A percentile compares a stretch with the other conserved stretches of the same genome.
Conservation (phyloP, 2,888 invertebrate species). For the Sesamia inferens region DNA sequence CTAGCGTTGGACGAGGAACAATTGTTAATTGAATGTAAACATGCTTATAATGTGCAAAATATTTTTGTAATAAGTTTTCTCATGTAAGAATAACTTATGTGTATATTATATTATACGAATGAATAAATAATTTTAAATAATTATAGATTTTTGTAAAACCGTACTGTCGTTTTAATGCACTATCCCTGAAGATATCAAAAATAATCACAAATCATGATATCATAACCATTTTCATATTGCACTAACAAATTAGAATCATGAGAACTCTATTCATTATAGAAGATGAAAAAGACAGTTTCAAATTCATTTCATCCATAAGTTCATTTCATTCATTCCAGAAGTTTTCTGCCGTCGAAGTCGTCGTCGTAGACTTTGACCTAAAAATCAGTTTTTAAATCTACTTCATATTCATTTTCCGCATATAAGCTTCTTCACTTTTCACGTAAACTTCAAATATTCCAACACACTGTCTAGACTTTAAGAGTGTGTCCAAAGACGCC, state of each 20-base stretch:
- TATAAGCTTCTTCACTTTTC: background rate
- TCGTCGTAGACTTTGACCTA: no score
- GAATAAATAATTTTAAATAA: constrained; percentile 32
- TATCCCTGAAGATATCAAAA: constrained; percentile 29
- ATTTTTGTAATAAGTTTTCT: constrained; percentile 24
- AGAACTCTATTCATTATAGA: background rate
- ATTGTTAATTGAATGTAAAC: constrained; percentile 43
- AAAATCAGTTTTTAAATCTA: background rate
- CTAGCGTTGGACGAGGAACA: constrained; percentile 10
- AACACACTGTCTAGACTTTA: constrained; percentile 7
- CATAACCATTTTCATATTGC: constrained; percentile 21
- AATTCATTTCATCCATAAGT: background rate
- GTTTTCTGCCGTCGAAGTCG: background rate
- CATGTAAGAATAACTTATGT: constrained; percentile 29
- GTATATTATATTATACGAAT: constrained; percentile 34
- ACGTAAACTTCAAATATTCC: background rate
- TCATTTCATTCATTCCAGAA: background rate
- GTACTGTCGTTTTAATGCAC: constrained; percentile 45
- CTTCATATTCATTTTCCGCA: background rate
- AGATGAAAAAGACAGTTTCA: background rate
- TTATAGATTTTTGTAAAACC: constrained; percentile 40
- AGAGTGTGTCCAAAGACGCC: constrained; percentile 29
- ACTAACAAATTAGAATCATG: constrained; percentile 17
- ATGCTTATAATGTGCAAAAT: constrained; percentile 32
- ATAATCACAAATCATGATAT: constrained; percentile 23